A percentile compares a stretch with the other conserved stretches of the same genome.
phyloP scores from a whole-genome alignment of 1,140 invertebrate species.

The Grapholita molesta region DNA sequence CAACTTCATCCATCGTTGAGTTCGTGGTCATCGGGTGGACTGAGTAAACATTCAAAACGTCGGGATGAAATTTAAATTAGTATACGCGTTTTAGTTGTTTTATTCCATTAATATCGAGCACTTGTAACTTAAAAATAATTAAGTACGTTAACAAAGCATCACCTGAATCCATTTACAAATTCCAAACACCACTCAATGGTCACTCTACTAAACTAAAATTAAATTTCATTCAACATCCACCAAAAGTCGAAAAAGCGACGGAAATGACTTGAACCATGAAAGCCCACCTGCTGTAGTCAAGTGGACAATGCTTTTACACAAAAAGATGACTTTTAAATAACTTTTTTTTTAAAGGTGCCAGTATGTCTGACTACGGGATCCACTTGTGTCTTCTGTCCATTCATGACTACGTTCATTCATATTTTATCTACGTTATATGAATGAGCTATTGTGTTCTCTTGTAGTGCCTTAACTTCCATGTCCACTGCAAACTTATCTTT shows the following conservation, averaged over 20 bases:
- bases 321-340: slow-evolving; percentile 17
- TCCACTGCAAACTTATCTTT: neutral
- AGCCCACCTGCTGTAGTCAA: neutral
- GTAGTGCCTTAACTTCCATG: neutral
- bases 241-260: neutral
- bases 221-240: neutral
- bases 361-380: slow-evolving; percentile 1
- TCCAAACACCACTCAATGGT: neutral
- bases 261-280: slow-evolving; percentile 2
- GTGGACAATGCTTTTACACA: slow-evolving; percentile 4
- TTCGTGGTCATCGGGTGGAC: no score
- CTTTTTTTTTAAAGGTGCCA: neutral
- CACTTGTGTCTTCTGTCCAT: slow-evolving; percentile 10
- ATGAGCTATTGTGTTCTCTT: neutral
- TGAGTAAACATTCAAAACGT: no score
- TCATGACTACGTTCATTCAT: slow-evolving; percentile 13
- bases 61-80: no score
- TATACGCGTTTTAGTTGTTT: no score
- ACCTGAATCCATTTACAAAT: neutral
- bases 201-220: neutral
- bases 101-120: neutral
- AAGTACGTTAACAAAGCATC: neutral
- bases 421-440: slow-evolving; percentile 7
- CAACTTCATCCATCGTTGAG: no score
- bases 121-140: neutral